Evolutionary conservation across 2,888 invertebrate genomes (phyloP).

Genomic region (Temnothorax unifasciatus): DNA sequence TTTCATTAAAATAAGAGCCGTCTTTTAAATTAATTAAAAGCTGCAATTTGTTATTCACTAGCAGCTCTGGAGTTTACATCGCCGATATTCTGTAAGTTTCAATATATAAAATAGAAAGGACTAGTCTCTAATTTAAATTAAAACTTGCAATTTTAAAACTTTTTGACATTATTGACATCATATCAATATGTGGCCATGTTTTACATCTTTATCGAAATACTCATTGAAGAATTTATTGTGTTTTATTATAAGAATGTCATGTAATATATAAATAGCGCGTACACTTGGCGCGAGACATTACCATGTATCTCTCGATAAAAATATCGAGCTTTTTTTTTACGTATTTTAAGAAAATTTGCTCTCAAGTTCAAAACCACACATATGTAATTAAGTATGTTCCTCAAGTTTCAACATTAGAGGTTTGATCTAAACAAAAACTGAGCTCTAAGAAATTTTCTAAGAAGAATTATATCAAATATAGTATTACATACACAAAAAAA

Average conservation of each 20-base stretch:
- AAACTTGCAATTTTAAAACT: neutral
- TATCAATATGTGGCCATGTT: neutral
- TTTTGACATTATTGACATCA: constrained; percentile 28
- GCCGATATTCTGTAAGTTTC: constrained; percentile 13
- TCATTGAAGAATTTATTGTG: neutral
- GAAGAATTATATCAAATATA: too few relatives aligned
- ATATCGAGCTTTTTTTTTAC: neutral
- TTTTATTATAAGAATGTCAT: neutral
- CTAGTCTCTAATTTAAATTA: constrained; percentile 1
- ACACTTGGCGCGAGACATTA: neutral
- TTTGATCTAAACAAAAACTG: neutral
- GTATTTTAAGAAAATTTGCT: neutral
- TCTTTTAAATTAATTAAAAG: constrained; percentile 5
- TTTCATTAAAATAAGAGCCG: neutral
- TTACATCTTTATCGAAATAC: neutral
- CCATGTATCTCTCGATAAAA: neutral
- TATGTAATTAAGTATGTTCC: neutral
- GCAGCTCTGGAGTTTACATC: neutral
- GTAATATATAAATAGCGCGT: neutral
- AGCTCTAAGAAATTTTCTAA: neutral
- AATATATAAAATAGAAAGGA: constrained; percentile 2
- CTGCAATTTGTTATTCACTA: neutral
- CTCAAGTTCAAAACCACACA: neutral
- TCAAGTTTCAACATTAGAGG: neutral
- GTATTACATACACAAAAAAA: too few relatives aligned